Conservation (phyloP, 1,140 invertebrate genomes). For the Conopomorpha cramerella region DNA sequence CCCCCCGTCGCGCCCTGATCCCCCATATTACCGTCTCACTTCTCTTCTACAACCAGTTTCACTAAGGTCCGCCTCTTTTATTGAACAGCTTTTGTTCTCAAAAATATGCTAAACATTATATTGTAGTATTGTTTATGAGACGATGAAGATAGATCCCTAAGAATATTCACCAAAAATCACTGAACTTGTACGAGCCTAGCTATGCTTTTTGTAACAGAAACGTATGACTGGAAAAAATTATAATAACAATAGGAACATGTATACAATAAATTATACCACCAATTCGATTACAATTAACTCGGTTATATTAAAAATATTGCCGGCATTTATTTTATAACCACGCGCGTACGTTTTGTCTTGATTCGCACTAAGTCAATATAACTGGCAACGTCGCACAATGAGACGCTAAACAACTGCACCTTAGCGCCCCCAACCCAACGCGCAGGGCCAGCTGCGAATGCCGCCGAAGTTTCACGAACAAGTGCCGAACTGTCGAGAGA, state of each 20-base stretch:
- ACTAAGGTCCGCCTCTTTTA: slow-evolving; percentile 34
- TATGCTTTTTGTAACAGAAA: too few species aligned
- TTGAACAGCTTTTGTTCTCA: too few species aligned
- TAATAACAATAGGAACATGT: too few species aligned
- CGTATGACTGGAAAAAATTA: too few species aligned
- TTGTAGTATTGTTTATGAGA: too few species aligned
- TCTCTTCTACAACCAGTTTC: slow-evolving; percentile 48
- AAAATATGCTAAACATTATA: too few species aligned
- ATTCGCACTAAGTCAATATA: slow-evolving; percentile 55
- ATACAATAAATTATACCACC: too few species aligned
- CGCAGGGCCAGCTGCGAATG: slow-evolving; percentile 47
- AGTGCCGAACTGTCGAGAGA: slow-evolving; percentile 40
- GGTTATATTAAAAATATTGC: slow-evolving; percentile 50
- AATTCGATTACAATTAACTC: too few species aligned
- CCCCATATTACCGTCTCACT: slow-evolving; percentile 48
- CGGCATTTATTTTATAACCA: slow-evolving; percentile 47
- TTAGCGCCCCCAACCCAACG: slow-evolving; percentile 55
- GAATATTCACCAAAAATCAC: too few species aligned
- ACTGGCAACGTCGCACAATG: slow-evolving; percentile 57
- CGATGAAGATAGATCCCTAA: too few species aligned
- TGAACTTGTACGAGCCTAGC: too few species aligned
- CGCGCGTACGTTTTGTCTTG: slow-evolving; percentile 57
- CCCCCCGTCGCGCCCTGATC: slow-evolving; percentile 58
- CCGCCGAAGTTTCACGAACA: slow-evolving; percentile 31
- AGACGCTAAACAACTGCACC: slow-evolving; percentile 57